Percentiles rank a stretch among this genome's conserved stretches.
Evolutionary conservation across 2,113 vertebrate genomes (phyloP).

Genomic region (Rafetus swinhoei): DNA sequence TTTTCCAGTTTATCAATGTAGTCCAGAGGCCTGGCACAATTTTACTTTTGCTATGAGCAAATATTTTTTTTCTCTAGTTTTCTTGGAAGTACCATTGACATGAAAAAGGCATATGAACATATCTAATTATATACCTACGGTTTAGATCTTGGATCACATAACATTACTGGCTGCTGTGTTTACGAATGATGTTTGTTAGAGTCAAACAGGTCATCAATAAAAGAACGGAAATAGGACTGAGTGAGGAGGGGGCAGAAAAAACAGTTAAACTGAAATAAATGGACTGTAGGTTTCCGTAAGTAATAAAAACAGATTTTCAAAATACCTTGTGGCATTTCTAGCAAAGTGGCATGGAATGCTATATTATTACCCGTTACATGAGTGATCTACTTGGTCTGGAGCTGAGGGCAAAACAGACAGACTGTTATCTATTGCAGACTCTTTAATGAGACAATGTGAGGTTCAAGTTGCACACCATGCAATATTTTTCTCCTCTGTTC

Average conservation of each 20-base stretch:
- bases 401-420: conserved; percentile 58
- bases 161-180: background rate
- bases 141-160: background rate
- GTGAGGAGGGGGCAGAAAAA: fast-evolving
- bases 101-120: background rate
- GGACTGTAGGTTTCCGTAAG: conserved; percentile 51
- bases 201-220: background rate
- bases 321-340: conserved; percentile 46
- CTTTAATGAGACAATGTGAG: conserved; percentile 79
- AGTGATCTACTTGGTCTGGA: conserved; percentile 49
- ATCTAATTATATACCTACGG: conserved; percentile 25
- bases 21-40: background rate
- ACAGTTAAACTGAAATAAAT: conserved; percentile 21
- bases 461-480: conserved; percentile 62
- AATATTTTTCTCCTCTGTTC: conserved; percentile 74
- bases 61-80: conserved; percentile 55
- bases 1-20: background rate
- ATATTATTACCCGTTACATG: conserved; percentile 59
- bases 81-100: conserved; percentile 40
- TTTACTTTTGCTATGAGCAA: conserved; percentile 38
- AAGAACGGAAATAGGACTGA: background rate
- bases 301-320: conserved; percentile 56
- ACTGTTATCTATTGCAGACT: conserved; percentile 56
- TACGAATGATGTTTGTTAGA: background rate
- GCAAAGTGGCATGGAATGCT: conserved; percentile 35